Base-by-base conservation (phyloP, 2,797 vertebrate species). In the Psittacula echo region DNA sequence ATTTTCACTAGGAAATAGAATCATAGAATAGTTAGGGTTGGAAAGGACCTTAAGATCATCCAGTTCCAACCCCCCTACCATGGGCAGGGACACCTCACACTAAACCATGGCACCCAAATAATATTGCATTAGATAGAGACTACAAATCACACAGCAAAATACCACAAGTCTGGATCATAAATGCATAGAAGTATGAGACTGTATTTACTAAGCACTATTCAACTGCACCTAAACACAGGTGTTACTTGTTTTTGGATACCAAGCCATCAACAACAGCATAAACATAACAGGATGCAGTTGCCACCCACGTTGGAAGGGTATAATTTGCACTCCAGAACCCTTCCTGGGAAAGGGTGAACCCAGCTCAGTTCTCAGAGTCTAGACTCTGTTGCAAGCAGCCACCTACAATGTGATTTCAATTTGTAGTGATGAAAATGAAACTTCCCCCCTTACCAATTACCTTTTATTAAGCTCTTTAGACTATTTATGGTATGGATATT, bases 301-400 rank as follows among this genome's bases (percentile, higher is more conserved):
- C 89, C 81, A 64, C 61, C 60, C 64, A 85, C 4, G 1, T 15
- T 65, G 94, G 39, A 76, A 82, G 60, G 78, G 56, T 26, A 67
- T 21, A 37, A 91, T 79, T 85, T 41, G 44, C 64, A 39, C 70
- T 70, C 78, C 54, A 68, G 42, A 84, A 51, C 24, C 53, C 30
- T 24, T 42, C 88, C n/a, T n/a, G n/a, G 50, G 58, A 73, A 84
- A 67, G 64, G 60, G 85, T 1, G 3, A 95, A 68, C 56, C 80
- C 76, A 41, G 32, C 15, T 85, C 42, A 16, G 62, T 71, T 67
- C 64, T 27, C 62, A 61, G 20, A 61, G 56, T 44, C 86, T 18
- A 61, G 71, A 50, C 14, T 74, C 67, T 79, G 39, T 53, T 68
- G 85, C 73, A 91, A 94, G 70, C 85, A 92, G 66, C 82, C 87